phyloP scores from a whole-genome alignment of 2,888 invertebrate genomes.

The Orthonevra nobilis region DNA sequence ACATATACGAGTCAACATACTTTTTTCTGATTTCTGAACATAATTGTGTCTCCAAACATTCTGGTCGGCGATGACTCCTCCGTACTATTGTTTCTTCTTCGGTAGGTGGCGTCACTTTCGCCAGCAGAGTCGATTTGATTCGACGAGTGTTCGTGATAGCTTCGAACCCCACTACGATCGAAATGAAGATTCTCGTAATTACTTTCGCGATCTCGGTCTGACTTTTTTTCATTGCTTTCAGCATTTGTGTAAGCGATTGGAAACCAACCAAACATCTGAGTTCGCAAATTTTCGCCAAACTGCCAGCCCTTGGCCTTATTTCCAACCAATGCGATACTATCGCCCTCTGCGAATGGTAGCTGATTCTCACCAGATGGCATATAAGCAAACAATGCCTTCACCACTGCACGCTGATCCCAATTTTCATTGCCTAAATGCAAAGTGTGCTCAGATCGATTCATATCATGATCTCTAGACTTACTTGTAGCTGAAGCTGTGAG shows the following conservation, averaged over 20 bases:
- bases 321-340: conserved; percentile 92
- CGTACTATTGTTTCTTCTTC: conserved; percentile 75
- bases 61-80: conserved; percentile 82
- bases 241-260: conserved; percentile 96
- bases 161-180: conserved; percentile 74
- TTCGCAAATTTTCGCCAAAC: conserved; percentile 95
- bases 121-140: conserved; percentile 72
- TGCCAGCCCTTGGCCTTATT: conserved; percentile 97
- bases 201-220: conserved; percentile 67
- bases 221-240: conserved; percentile 78
- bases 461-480: not conserved
- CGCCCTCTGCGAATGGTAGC: conserved; percentile 94
- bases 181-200: conserved; percentile 78
- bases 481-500: conserved; percentile 82
- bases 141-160: conserved; percentile 73
- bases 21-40: conserved; percentile 81
- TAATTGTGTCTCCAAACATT: conserved; percentile 87
- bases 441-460: not conserved
- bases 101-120: conserved; percentile 76
- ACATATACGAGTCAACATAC: conserved; percentile 39
- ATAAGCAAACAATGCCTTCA: conserved; percentile 93
- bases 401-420: conserved; percentile 88
- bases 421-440: conserved; percentile 71
- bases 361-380: conserved; percentile 94
- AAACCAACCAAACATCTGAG: conserved; percentile 97